Percentiles rank a stretch among this genome's conserved stretches.
phyloP scores from a whole-genome alignment of 2,797 vertebrate genomes.

The Prunella strophiata region DNA sequence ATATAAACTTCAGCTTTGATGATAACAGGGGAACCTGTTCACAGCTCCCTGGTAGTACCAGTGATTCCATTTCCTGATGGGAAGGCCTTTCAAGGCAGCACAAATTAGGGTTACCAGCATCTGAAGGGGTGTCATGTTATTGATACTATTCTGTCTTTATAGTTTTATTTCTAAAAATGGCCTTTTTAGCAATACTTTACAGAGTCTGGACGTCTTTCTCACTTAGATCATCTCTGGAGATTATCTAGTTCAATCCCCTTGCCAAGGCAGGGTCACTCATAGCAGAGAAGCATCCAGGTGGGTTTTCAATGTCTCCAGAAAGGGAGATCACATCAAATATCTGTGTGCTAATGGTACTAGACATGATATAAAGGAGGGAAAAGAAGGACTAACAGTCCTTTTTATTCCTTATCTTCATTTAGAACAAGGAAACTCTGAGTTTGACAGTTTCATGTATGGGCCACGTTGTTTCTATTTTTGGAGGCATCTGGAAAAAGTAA shows the following conservation, averaged over 20 bases:
- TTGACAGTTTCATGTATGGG: not conserved
- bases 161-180: not conserved
- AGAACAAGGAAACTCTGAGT: not conserved
- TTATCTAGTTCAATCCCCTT: not conserved
- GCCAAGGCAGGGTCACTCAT: not conserved
- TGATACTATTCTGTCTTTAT: not conserved
- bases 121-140: not conserved
- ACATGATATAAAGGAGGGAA: not conserved
- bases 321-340: not conserved
- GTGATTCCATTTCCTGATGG: not conserved
- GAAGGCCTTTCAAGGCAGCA: not conserved
- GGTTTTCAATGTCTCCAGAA: not conserved
- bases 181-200: not conserved
- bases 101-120: not conserved
- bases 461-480: not conserved
- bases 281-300: too few species aligned
- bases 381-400: not conserved
- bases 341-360: not conserved
- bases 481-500: not conserved
- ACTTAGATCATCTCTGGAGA: not conserved
- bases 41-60: not conserved
- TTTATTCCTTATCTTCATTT: not conserved
- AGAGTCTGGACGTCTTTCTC: not conserved
- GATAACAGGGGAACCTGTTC: not conserved
- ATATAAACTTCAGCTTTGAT: not conserved